phyloP scores from a whole-genome alignment of 2,888 invertebrate species.

The Caenorhabditis doughertyi region DNA sequence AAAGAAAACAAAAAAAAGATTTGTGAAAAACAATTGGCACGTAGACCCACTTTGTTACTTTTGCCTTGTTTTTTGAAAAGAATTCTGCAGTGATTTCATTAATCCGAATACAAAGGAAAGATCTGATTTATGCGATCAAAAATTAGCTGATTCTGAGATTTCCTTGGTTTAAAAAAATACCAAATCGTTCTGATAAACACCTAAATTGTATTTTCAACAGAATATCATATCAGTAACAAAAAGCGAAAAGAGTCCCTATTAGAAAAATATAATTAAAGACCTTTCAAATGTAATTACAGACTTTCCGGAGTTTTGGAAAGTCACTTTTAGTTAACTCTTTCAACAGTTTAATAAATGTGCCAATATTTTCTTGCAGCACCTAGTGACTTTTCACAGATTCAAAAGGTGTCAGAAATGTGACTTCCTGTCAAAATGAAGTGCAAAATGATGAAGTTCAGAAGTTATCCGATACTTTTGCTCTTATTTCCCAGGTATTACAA shows the following conservation, averaged over 20 bases:
- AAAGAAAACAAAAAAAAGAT: background rate
- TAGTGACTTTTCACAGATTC: background rate
- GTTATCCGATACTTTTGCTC: constrained; percentile 9
- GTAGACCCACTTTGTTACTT: constrained; percentile 3
- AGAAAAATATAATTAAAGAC: no score
- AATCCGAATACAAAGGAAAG: background rate
- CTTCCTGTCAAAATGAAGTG: constrained; percentile 6
- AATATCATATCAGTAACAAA: no score
- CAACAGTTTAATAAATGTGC: background rate
- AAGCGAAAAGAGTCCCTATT: no score
- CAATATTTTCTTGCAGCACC: background rate
- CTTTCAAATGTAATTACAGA: no score
- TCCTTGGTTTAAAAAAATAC: no score
- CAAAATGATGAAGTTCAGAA: constrained; percentile 2
- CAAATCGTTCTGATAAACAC: no score
- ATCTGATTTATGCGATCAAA: no score
- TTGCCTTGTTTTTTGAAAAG: background rate
- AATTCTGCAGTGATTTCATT: background rate
- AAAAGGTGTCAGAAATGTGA: background rate
- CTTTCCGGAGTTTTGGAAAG: no score
- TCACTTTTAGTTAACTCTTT: no score
- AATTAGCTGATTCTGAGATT: no score
- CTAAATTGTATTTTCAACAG: no score
- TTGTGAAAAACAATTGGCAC: constrained; percentile 8
- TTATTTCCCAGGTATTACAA: constrained; percentile 12